Percentiles rank a stretch among this genome's conserved stretches.
phyloP scores from a whole-genome alignment of 2,113 vertebrate genomes.

The Colius striatus region DNA sequence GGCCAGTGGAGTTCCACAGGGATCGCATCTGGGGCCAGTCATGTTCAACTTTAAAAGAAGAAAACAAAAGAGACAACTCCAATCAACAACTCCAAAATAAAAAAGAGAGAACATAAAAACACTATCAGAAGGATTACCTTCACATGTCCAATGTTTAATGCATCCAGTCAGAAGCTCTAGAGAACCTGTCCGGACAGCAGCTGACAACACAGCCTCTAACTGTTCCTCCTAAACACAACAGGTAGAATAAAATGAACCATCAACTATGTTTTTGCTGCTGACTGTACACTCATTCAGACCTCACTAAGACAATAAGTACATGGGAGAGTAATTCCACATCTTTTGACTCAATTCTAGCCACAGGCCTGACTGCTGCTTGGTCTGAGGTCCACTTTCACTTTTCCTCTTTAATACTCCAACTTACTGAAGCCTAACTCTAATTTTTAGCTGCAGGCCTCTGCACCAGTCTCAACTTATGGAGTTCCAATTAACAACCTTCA shows the following conservation, averaged over 20 bases:
- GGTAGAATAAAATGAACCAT: not conserved
- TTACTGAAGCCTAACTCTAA: not conserved
- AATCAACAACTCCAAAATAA: not conserved
- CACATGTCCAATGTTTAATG: slow-evolving; percentile 90
- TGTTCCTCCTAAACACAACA: slow-evolving; percentile 88
- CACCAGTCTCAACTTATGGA: not conserved
- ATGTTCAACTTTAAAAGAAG: slow-evolving; percentile 63
- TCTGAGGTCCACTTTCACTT: not conserved
- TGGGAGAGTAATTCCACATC: not conserved
- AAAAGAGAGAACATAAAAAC: not conserved
- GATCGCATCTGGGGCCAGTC: too few species aligned
- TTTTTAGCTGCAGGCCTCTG: not conserved
- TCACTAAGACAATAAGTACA: not conserved
- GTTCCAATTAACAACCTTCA: not conserved
- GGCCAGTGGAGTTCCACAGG: too few species aligned
- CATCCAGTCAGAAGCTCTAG: slow-evolving; percentile 90
- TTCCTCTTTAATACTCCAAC: not conserved
- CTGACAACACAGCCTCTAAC: slow-evolving; percentile 89
- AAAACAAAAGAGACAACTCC: not conserved
- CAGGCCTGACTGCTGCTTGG: not conserved
- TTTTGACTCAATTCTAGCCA: not conserved
- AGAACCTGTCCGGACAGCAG: slow-evolving; percentile 91
- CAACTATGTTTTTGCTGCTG: not conserved
- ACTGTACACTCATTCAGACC: too few species aligned
- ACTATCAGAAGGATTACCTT: slow-evolving; percentile 76